Percentiles rank a stretch among this genome's conserved stretches.
Conservation (phyloP, 2,888 invertebrate genomes). For the Epinotia bilunana region DNA sequence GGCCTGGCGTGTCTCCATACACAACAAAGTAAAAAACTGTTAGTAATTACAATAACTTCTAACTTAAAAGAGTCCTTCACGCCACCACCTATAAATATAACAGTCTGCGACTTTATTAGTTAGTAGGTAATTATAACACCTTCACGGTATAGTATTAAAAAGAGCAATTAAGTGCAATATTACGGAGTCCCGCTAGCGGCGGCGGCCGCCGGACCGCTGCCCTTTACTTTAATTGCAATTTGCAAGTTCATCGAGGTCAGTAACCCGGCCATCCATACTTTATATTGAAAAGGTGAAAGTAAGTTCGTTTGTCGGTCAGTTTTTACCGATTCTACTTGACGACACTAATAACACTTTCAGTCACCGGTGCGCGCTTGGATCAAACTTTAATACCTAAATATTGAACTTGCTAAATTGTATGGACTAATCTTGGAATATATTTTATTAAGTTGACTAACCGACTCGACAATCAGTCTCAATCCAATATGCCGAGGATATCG, state of each 20-base stretch:
- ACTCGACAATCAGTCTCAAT: no score
- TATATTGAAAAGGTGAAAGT: conserved; percentile 1
- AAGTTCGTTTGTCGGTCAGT: background rate
- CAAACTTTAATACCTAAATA: background rate
- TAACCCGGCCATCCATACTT: conserved; percentile 4
- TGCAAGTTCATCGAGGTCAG: conserved; percentile 32
- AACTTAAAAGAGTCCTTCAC: conserved; percentile 11
- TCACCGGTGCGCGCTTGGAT: background rate
- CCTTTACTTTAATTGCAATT: conserved; percentile 41
- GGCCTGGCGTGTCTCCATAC: background rate
- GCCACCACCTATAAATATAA: conserved; percentile 11
- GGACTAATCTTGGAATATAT: no score
- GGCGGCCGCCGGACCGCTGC: conserved; percentile 17
- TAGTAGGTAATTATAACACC: conserved; percentile 37
- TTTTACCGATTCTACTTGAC: background rate
- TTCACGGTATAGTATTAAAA: conserved; percentile 25
- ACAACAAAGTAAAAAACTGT: background rate
- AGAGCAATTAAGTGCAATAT: conserved; percentile 29
- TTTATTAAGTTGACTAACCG: no score
- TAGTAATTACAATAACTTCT: conserved; percentile 10
- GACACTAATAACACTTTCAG: background rate
- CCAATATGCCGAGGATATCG: no score
- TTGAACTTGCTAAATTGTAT: no score
- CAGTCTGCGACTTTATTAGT: conserved; percentile 10
- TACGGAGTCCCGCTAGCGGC: conserved; percentile 22